Percentiles rank a stretch among this genome's conserved stretches.
phyloP scores from a whole-genome alignment of 2,888 invertebrate genomes.

The Bursaphelenchus okinawaensis region DNA sequence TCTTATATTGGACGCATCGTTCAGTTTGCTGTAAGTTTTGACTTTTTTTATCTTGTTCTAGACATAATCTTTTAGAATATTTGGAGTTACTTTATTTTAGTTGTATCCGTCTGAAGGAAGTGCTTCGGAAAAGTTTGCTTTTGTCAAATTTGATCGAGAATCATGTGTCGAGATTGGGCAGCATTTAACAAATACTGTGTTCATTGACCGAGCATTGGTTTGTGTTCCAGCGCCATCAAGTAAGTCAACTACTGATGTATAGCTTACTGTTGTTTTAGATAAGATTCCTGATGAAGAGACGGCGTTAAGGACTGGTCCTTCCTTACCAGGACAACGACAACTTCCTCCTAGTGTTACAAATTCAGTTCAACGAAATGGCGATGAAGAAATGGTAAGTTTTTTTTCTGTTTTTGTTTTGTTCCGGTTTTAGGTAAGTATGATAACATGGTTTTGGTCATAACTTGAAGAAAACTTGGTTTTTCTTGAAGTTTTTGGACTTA shows the following conservation, averaged over 20 bases:
- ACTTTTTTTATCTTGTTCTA: not conserved
- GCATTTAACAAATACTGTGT: conserved; percentile 96
- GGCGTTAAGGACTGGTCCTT: conserved; percentile 85
- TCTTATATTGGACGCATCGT: conserved; percentile 52
- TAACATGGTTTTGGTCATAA: not conserved
- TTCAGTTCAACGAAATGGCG: conserved; percentile 61
- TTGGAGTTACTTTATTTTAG: conserved; percentile 29
- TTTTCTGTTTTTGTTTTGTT: not conserved
- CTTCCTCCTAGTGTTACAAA: conserved; percentile 84
- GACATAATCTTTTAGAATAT: not conserved
- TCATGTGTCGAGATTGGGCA: conserved; percentile 86
- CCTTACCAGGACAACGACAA: conserved; percentile 62
- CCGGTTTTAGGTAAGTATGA: not conserved
- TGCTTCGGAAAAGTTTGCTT: conserved; percentile 72
- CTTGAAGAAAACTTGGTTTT: not conserved
- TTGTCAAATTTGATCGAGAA: conserved; percentile 85
- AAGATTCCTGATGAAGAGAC: conserved; percentile 91
- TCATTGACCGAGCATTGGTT: conserved; percentile 91
- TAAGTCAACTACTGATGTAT: conserved; percentile 23
- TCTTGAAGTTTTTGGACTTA: not conserved
- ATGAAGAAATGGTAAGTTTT: conserved; percentile 41
- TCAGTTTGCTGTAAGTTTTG: conserved; percentile 44
- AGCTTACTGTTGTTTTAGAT: conserved; percentile 61
- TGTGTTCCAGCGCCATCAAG: conserved; percentile 73
- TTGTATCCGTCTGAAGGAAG: conserved; percentile 50